Base-by-base conservation (phyloP, 2,888 invertebrate species). In the Dorcus parallelipipedus region DNA sequence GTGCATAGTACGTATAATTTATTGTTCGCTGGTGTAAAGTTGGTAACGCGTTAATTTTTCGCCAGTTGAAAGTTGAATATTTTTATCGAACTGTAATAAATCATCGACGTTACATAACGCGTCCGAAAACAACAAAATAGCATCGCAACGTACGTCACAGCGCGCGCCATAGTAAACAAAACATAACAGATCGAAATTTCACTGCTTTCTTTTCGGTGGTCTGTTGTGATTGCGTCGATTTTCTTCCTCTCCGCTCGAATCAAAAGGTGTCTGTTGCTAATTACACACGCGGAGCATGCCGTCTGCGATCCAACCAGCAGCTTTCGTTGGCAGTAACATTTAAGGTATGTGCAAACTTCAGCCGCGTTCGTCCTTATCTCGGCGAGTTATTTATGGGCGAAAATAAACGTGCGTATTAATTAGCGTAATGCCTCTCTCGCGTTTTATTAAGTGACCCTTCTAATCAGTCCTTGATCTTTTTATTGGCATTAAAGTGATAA, bases 391-490 rank as follows among this genome's bases (percentile, higher is more conserved):
- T 72, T 72, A 71, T 73, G 71, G 69, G 68, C 49, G 38, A 38
- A n/a, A 51, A 51, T 20, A 56, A 58, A 50, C 54, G 50, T 54
- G 48, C 55, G 52, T 49, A 54, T 54, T 33, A 58, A 59, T 52
- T 52, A 55, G 52, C 54, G 52, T 52, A 59, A 52, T 59, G 50
- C 54, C 26, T 33, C 26, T 33, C 47, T 58, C 48, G 39, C 41
- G 49, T 59, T 49, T 70, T 69, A 70, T 70, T 63, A 65, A 71
- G 68, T 76, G 78, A 78, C 77, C 78, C 76, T 71, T 70, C 69
- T 76, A 75, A 78, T 78, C 78, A 77, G 75, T 74, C 78, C 78
- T 78, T 78, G 78, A 78, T 77, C 78, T 77, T 76, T 73, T 68
- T 66, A 66, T 65, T 63, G 64, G 26, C 26, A 33, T 33, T 33